These are phyloP conservation scores for Hyalella azteca DNA, from an alignment of 2,888 invertebrate genomes.

Conservation along the genomic window DNA sequence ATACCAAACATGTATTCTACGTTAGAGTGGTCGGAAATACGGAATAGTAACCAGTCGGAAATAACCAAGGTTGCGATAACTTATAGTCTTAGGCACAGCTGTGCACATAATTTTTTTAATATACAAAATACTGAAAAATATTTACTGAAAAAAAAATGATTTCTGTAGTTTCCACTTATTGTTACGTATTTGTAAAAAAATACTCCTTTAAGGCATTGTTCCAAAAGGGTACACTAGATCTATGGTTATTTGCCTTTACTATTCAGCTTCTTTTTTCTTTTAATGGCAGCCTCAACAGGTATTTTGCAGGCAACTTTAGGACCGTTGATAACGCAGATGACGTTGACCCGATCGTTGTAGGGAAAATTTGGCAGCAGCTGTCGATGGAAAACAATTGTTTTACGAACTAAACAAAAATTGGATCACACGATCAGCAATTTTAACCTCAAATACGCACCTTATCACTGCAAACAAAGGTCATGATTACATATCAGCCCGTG, in stretches of 20 bases:
- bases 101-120: neutral
- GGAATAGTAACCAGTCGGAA: too few species aligned
- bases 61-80: too few species aligned
- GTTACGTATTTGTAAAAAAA: neutral
- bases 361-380: slow-evolving; percentile 74
- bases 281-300: neutral
- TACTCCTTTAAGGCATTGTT: neutral
- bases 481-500: too few species aligned
- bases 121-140: neutral
- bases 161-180: too few species aligned
- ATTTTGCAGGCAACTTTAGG: slow-evolving; percentile 8
- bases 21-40: too few species aligned
- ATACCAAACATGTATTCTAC: too few species aligned
- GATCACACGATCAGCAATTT: too few species aligned
- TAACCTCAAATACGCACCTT: too few species aligned
- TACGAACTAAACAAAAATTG: too few species aligned
- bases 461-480: too few species aligned
- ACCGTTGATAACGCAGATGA: slow-evolving; percentile 45
- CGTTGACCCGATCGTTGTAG: slow-evolving; percentile 64
- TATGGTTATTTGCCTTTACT: neutral
- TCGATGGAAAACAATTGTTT: too few species aligned
- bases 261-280: neutral
- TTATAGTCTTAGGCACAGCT: neutral
- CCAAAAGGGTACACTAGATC: neutral
- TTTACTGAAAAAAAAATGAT: neutral